phyloP scores from a whole-genome alignment of 2,797 vertebrate species.

The Calcarius lapponicus region DNA sequence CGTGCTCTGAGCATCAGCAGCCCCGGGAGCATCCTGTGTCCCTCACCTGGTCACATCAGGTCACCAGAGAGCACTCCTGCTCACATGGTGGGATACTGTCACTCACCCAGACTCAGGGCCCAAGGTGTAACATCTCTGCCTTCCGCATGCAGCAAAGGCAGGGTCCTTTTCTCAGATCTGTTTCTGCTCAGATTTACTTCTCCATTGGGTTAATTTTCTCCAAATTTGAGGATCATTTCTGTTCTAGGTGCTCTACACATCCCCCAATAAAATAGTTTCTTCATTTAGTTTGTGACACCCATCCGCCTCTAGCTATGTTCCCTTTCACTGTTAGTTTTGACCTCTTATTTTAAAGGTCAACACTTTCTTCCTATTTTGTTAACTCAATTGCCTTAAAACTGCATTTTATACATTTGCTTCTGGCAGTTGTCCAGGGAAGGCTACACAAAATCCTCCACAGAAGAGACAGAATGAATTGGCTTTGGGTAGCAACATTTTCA shows the following conservation, averaged over 20 bases:
- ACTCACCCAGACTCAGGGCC: accelerated
- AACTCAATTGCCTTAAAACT: background rate
- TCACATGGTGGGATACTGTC: accelerated
- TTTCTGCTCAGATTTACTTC: background rate
- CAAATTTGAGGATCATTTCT: background rate
- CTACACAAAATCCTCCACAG: background rate
- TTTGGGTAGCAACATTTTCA: background rate
- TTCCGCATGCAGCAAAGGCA: background rate
- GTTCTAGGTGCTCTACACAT: background rate
- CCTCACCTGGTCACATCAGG: background rate
- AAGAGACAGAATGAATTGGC: accelerated
- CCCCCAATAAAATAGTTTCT: background rate
- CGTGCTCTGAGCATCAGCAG: background rate
- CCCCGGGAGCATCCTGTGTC: accelerated
- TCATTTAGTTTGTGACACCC: background rate
- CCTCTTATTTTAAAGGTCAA: background rate
- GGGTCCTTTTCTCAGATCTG: background rate
- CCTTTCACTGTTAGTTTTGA: background rate
- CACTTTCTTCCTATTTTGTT: background rate
- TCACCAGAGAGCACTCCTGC: accelerated
- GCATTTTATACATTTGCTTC: background rate
- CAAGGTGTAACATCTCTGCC: background rate
- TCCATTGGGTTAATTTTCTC: background rate
- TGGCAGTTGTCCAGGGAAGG: background rate
- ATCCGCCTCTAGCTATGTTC: background rate